phyloP scores from a whole-genome alignment of 2,113 vertebrate genomes.

The Odobenus rosmarus region DNA sequence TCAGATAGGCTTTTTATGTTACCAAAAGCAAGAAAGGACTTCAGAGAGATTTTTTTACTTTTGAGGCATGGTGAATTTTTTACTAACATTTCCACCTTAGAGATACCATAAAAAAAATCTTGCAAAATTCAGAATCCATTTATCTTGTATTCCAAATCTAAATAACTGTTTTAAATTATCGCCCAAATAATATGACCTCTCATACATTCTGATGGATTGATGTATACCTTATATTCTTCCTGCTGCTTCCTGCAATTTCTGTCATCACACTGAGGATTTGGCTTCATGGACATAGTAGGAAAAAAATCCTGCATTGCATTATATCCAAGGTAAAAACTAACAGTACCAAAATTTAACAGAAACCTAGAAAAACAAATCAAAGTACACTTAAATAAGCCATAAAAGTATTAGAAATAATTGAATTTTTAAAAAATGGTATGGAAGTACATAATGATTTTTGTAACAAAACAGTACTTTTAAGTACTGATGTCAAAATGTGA shows the following conservation, averaged over 20 bases:
- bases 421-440: not conserved
- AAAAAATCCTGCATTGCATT: constrained; percentile 99
- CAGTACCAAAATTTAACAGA: constrained; percentile 94
- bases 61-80: not conserved
- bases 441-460: not conserved
- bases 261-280: constrained; percentile 95
- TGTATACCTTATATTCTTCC: constrained; percentile 90
- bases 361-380: constrained; percentile 86
- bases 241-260: constrained; percentile 93
- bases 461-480: not conserved
- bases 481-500: constrained; percentile 37
- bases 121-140: constrained; percentile 26
- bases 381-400: constrained; percentile 39
- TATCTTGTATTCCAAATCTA: constrained; percentile 12
- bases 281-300: constrained; percentile 96
- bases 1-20: constrained; percentile 24
- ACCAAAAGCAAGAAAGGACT: constrained; percentile 37
- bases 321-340: constrained; percentile 98
- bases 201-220: not conserved
- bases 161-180: not conserved
- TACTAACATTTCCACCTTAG: not conserved
- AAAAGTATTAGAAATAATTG: not conserved
- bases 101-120: not conserved
- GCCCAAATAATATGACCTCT: not conserved
- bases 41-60: constrained; percentile 30